Evolutionary conservation across 2,797 vertebrate species (phyloP).

Genomic region (Muscicapa comitata): DNA sequence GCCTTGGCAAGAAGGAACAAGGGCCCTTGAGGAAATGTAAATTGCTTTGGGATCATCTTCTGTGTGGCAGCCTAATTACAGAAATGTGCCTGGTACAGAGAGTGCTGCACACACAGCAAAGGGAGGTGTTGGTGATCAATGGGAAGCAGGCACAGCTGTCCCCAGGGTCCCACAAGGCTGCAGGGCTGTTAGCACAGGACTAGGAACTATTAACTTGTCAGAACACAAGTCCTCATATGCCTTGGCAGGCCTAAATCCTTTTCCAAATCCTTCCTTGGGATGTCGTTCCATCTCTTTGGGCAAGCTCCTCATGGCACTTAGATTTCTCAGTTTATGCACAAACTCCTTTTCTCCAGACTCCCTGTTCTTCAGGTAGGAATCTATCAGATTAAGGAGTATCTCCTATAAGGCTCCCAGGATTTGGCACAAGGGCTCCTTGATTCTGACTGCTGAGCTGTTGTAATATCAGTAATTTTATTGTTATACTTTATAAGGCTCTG

Average conservation of each 20-base stretch:
- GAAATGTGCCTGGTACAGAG: background rate
- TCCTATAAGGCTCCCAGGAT: background rate
- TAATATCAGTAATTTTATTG: background rate
- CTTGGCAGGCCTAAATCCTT: background rate
- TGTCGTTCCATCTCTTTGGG: background rate
- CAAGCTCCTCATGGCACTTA: background rate
- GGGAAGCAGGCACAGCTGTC: background rate
- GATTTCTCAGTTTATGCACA: background rate
- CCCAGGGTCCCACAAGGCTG: background rate
- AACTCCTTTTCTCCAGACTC: background rate
- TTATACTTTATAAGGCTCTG: background rate
- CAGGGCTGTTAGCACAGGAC: background rate
- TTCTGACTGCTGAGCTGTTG: background rate
- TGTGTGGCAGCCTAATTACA: background rate
- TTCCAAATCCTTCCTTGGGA: background rate
- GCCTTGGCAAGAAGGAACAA: background rate
- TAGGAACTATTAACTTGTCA: background rate
- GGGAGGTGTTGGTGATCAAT: background rate
- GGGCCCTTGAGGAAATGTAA: background rate
- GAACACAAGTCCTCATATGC: background rate
- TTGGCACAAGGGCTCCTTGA: background rate
- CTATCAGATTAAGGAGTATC: background rate
- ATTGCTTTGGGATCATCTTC: background rate
- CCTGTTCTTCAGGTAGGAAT: background rate
- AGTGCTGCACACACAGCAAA: background rate